phyloP scores from a whole-genome alignment of 2,888 invertebrate species.

The Clitarchus hookeri region DNA sequence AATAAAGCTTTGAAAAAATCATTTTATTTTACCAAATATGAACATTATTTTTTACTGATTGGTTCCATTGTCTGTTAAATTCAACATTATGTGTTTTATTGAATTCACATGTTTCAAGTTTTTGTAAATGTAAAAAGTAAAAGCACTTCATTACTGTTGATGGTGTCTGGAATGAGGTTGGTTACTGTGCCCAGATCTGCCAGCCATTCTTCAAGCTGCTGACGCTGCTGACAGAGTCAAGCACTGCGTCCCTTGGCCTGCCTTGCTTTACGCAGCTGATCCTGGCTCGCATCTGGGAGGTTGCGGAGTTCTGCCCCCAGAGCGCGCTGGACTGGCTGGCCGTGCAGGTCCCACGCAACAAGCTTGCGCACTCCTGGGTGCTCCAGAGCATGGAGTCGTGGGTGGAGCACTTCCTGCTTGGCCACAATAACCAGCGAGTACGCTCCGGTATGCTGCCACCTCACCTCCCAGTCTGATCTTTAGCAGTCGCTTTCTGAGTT shows the following conservation, averaged over 20 bases:
- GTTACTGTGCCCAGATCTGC: constrained; percentile 62
- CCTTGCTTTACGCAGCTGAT: constrained; percentile 91
- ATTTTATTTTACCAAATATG: too few species aligned
- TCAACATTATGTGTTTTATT: too few species aligned
- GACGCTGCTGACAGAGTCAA: constrained; percentile 80
- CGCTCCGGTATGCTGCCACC: constrained; percentile 66
- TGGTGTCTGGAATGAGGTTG: too few species aligned
- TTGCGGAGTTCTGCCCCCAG: constrained; percentile 87
- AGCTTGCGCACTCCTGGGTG: constrained; percentile 89
- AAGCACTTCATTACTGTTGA: too few species aligned
- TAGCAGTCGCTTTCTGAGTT: not conserved
- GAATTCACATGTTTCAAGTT: too few species aligned
- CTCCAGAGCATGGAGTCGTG: constrained; percentile 89
- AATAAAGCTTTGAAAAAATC: too few species aligned
- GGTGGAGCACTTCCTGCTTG: constrained; percentile 87
- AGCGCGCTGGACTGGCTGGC: constrained; percentile 92
- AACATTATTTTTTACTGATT: too few species aligned
- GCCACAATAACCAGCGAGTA: constrained; percentile 83
- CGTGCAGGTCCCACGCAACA: constrained; percentile 80
- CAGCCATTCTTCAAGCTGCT: constrained; percentile 92
- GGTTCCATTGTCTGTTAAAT: too few species aligned
- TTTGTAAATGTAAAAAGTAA: too few species aligned
- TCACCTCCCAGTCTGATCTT: not conserved
- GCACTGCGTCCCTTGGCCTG: constrained; percentile 72
- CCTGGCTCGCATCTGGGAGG: constrained; percentile 86